Evolutionary conservation across 2,113 vertebrate genomes (phyloP).

Genomic region (Psephotus haematonotus): DNA sequence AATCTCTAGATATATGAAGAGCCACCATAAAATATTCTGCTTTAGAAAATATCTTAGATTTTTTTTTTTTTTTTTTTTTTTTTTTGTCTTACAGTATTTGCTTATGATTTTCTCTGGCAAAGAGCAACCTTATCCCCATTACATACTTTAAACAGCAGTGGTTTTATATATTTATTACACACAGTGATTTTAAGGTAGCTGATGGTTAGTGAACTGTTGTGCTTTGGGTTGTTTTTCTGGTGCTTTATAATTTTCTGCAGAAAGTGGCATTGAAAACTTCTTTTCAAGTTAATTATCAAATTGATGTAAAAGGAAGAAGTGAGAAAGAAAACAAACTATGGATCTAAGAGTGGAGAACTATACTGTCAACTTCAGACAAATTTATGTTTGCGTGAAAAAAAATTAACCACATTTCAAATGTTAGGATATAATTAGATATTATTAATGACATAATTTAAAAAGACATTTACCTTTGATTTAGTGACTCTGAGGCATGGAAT

Average conservation of each 20-base stretch:
- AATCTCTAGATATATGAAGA: neutral
- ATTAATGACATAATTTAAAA: neutral
- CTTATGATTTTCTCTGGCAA: neutral
- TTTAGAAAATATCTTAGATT: neutral
- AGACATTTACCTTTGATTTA: neutral
- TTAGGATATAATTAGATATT: neutral
- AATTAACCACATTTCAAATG: neutral
- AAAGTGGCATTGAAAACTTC: neutral
- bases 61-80: neutral
- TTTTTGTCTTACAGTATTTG: neutral
- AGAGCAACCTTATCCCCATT: neutral
- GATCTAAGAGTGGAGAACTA: neutral
- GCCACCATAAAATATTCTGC: neutral
- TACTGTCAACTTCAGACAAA: neutral
- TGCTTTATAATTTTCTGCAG: neutral
- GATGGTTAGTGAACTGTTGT: neutral
- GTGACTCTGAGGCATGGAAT: neutral
- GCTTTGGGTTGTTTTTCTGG: neutral
- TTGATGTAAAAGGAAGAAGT: neutral
- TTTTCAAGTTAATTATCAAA: neutral
- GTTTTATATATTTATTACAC: neutral
- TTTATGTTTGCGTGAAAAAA: neutral
- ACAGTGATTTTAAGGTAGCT: neutral
- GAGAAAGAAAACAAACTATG: neutral
- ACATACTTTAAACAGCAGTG: neutral